Evolutionary conservation across 1,140 invertebrate genomes (phyloP).

Genomic region (Temnothorax nylanderi): DNA sequence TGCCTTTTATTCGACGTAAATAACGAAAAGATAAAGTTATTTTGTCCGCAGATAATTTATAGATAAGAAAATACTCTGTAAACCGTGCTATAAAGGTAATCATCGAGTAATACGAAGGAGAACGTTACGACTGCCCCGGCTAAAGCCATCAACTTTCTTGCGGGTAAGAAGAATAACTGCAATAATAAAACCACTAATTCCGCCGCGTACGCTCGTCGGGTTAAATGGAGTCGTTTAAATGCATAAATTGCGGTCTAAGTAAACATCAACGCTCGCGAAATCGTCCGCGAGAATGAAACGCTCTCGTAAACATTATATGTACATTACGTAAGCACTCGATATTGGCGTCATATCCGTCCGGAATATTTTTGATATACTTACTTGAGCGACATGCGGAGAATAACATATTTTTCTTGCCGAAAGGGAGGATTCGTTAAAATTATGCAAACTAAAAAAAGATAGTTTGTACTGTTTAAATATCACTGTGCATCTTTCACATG

Average conservation of each 20-base stretch:
- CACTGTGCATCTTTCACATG: neutral
- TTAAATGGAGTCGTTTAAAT: neutral
- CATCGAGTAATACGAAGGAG: neutral
- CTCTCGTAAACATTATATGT: neutral
- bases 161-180: neutral
- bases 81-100: slow-evolving; percentile 3
- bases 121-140: neutral
- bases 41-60: neutral
- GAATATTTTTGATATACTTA: neutral
- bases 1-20: neutral
- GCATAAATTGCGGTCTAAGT: neutral
- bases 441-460: neutral
- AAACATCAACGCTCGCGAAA: neutral
- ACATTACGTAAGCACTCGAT: neutral
- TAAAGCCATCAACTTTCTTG: neutral
- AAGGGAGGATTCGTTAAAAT: neutral
- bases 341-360: neutral
- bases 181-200: slow-evolving; percentile 17
- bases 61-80: slow-evolving; percentile 1
- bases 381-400: neutral
- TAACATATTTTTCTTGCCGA: neutral
- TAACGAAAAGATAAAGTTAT: neutral
- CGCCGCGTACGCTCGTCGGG: neutral
- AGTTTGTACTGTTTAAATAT: neutral
- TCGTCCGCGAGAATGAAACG: neutral